These are phyloP conservation scores for Drosophila kambysellisi DNA, from an alignment of 2,888 invertebrate species.

Conservation along the genomic window DNA sequence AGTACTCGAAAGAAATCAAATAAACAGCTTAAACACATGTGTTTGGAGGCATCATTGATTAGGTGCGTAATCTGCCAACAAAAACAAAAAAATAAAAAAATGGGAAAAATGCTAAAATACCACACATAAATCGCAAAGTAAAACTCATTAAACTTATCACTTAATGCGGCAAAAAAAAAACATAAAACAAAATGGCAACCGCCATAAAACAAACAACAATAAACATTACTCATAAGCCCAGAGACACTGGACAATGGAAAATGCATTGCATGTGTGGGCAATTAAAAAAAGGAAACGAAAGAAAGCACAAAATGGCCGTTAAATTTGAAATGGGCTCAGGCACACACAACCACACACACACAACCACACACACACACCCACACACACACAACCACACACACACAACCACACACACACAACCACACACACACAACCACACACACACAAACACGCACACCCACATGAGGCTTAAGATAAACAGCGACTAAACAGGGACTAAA, in stretches of 20 bases:
- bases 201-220: conserved; percentile 56
- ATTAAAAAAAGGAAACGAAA: conserved; percentile 52
- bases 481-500: conserved; percentile 63
- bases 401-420: neutral
- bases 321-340: conserved; percentile 60
- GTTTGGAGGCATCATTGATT: conserved; percentile 32
- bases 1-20: conserved; percentile 25
- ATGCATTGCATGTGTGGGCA: conserved; percentile 56
- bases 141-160: conserved; percentile 65
- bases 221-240: conserved; percentile 58
- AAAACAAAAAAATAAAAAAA: neutral
- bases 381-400: no score
- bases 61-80: conserved; percentile 42
- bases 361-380: neutral
- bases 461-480: conserved; percentile 51
- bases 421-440: neutral
- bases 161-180: conserved; percentile 34
- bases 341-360: conserved; percentile 8
- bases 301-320: conserved; percentile 54
- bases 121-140: conserved; percentile 39
- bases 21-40: conserved; percentile 24
- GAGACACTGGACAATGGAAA: conserved; percentile 18
- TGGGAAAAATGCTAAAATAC: conserved; percentile 5
- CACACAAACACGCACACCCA: neutral
- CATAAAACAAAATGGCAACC: conserved; percentile 40